These are phyloP conservation scores for Carollia perspicillata DNA, from an alignment of 2,113 vertebrate species.

Conservation along the genomic window DNA sequence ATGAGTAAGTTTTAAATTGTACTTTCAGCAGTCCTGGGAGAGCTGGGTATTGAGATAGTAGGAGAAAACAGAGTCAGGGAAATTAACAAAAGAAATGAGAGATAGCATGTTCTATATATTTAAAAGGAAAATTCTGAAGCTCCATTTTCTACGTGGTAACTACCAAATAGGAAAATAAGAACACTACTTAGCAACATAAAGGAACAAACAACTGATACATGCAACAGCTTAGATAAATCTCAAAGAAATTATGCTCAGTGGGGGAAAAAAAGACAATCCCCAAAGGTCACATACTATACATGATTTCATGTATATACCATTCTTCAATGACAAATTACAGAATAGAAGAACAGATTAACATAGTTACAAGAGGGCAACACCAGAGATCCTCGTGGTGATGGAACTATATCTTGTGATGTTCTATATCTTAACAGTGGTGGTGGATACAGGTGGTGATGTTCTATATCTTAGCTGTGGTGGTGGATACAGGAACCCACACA, in stretches of 20 bases:
- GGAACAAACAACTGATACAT: background rate
- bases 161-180: slow-evolving; percentile 14
- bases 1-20: background rate
- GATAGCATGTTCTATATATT: background rate
- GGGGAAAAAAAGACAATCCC: background rate
- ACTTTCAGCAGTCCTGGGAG: background rate
- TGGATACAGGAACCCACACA: background rate
- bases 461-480: background rate
- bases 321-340: slow-evolving; percentile 30
- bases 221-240: background rate
- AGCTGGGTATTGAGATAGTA: background rate
- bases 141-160: background rate
- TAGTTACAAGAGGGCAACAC: background rate
- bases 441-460: background rate
- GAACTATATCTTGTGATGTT: too few species aligned
- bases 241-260: background rate
- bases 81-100: background rate
- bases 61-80: background rate
- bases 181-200: slow-evolving; percentile 4
- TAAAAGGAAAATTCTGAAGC: slow-evolving; percentile 15
- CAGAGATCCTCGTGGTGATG: background rate
- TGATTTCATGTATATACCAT: background rate
- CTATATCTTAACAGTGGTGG: background rate
- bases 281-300: background rate
- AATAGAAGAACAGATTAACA: background rate